These are phyloP conservation scores for Seira ritae DNA, from an alignment of 2,888 invertebrate species.

Conservation along the genomic window DNA sequence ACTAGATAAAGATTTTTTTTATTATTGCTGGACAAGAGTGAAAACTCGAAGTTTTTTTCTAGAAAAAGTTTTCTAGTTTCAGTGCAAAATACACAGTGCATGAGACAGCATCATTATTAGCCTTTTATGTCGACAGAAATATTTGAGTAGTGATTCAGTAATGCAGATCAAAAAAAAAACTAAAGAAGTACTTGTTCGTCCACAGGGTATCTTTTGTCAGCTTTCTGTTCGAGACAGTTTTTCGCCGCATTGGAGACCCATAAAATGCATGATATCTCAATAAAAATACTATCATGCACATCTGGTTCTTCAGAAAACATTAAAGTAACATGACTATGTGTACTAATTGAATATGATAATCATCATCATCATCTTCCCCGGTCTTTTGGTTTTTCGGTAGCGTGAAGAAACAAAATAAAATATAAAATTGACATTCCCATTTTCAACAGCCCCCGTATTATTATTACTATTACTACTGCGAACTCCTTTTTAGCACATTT, in stretches of 20 bases:
- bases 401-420: no score
- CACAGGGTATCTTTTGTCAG: slow-evolving; percentile 27
- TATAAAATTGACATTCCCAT: no score
- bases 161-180: not conserved
- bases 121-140: not conserved
- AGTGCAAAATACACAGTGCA: not conserved
- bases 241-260: slow-evolving; percentile 47
- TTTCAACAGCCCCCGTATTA: no score
- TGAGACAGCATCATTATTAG: not conserved
- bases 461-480: no score
- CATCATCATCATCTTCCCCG: no score
- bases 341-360: not conserved
- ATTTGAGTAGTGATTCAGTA: not conserved
- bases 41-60: no score
- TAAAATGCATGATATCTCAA: slow-evolving; percentile 58
- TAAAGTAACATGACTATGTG: not conserved
- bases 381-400: no score
- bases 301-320: slow-evolving; percentile 21
- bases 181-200: no score
- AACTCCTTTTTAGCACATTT: not conserved
- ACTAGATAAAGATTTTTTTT: slow-evolving; percentile 40
- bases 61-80: not conserved
- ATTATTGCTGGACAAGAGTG: slow-evolving; percentile 40
- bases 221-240: slow-evolving; percentile 36
- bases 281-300: slow-evolving; percentile 48